Evolutionary conservation across 2,888 invertebrate species (phyloP).

Genomic region (Drosophila barbarae): DNA sequence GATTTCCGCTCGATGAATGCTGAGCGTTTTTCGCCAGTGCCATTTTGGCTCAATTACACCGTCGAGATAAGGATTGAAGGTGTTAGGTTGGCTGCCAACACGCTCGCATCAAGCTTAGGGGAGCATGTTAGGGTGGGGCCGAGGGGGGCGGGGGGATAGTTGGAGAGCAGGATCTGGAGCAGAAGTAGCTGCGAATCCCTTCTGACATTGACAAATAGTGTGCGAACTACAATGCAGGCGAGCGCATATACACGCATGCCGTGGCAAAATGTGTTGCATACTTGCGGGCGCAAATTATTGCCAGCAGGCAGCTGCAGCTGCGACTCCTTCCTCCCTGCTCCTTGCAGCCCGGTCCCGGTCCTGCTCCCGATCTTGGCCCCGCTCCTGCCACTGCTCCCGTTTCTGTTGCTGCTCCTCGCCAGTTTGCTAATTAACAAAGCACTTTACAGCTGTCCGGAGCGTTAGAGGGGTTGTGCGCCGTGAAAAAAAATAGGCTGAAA

Average conservation of each 20-base stretch:
- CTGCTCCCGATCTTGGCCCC: conserved; percentile 1
- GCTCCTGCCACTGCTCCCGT: conserved; percentile 6
- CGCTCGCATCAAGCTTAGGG: conserved; percentile 18
- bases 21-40: conserved; percentile 12
- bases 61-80: conserved; percentile 23
- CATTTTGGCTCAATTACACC: conserved; percentile 20
- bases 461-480: conserved; percentile 22
- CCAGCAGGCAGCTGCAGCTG: conserved; percentile 50
- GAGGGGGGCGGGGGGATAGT: too few species aligned
- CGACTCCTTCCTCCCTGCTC: conserved; percentile 6
- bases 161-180: conserved; percentile 18
- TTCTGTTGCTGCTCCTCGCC: conserved; percentile 31
- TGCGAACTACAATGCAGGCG: conserved; percentile 61
- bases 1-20: conserved; percentile 10
- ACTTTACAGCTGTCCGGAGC: conserved; percentile 58
- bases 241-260: conserved; percentile 31
- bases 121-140: background rate
- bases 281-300: conserved; percentile 71
- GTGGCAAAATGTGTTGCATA: conserved; percentile 67
- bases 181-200: conserved; percentile 38
- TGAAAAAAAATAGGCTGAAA: background rate
- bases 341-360: background rate
- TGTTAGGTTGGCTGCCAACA: conserved; percentile 26
- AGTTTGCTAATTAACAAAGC: conserved; percentile 74
- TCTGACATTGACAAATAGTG: conserved; percentile 72